phyloP scores from a whole-genome alignment of 2,113 vertebrate species.

The Eidolon helvum region DNA sequence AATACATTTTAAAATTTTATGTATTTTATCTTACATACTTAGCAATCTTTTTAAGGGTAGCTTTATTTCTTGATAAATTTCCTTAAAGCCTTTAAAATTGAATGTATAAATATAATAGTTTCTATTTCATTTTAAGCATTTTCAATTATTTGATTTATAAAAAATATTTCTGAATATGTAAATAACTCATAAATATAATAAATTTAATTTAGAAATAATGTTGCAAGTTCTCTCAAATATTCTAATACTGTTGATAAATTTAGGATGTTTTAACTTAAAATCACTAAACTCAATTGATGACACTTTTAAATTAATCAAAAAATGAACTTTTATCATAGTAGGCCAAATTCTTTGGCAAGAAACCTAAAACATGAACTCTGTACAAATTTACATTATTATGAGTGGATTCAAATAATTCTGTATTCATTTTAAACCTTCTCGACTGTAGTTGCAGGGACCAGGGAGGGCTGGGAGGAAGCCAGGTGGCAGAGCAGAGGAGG shows the following conservation, averaged over 20 bases:
- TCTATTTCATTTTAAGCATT: background rate
- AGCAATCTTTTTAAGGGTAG: background rate
- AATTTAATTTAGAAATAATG: background rate
- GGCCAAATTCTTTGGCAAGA: background rate
- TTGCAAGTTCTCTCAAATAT: background rate
- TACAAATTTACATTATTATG: background rate
- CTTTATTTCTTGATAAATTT: background rate
- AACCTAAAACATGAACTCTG: background rate
- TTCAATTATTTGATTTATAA: background rate
- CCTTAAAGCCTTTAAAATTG: background rate
- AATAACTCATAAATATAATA: background rate
- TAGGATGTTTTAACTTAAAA: background rate
- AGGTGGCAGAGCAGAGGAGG: background rate
- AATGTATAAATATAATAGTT: background rate
- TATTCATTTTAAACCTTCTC: background rate
- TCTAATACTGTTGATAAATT: background rate
- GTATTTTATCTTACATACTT: background rate
- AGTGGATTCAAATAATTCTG: background rate
- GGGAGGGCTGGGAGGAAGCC: background rate
- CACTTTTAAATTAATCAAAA: background rate
- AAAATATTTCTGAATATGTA: background rate
- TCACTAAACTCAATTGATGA: background rate
- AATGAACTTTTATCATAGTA: background rate
- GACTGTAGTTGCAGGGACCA: background rate
- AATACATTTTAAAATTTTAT: background rate